phyloP scores from a whole-genome alignment of 2,797 vertebrate genomes.

The Bradypus variegatus region DNA sequence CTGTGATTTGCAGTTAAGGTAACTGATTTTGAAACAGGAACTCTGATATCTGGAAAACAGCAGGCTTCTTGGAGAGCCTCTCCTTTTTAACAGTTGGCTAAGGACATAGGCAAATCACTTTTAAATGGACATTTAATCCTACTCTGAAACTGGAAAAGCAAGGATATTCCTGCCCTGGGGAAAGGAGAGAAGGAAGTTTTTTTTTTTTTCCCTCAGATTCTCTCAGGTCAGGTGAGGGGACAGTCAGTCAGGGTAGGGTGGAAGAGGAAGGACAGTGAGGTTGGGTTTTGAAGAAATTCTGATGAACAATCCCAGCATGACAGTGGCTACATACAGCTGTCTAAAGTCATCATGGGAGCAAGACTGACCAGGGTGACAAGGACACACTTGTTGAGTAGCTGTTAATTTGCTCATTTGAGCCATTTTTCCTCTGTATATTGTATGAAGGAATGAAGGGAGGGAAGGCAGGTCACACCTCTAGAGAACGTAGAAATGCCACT shows the following conservation, averaged over 20 bases:
- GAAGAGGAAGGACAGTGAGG: not conserved
- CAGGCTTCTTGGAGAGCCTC: not conserved
- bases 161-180: too few relatives aligned
- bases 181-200: not conserved
- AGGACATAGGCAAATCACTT: not conserved
- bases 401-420: not conserved
- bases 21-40: not conserved
- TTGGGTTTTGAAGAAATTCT: not conserved
- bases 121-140: not conserved
- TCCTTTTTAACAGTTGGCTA: not conserved
- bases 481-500: not conserved
- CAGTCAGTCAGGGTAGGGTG: not conserved
- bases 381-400: not conserved
- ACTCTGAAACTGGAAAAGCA: not conserved
- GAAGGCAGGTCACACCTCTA: not conserved
- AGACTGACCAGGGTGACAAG: not conserved
- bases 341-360: not conserved
- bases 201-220: not conserved
- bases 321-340: not conserved
- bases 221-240: not conserved
- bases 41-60: not conserved
- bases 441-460: not conserved
- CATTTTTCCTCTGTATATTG: not conserved
- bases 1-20: not conserved
- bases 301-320: not conserved